phyloP scores from a whole-genome alignment of 2,888 invertebrate genomes.

The Phyto melanocephala region DNA sequence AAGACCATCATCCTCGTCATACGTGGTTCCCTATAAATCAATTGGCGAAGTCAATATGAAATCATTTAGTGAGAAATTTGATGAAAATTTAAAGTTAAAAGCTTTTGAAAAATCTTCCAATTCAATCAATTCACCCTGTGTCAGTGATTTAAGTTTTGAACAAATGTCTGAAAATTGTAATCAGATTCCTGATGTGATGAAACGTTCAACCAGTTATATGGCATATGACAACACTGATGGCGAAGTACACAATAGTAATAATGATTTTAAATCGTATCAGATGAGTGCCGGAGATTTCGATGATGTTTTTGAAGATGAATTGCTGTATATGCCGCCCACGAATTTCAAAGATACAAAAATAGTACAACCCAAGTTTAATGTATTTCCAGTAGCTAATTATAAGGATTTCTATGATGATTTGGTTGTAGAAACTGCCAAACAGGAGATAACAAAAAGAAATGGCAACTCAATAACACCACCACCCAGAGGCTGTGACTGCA shows the following conservation, averaged over 20 bases:
- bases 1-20: constrained; percentile 1
- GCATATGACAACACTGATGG: constrained; percentile 7
- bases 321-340: not conserved
- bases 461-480: constrained; percentile 57
- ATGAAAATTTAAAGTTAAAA: constrained; percentile 17
- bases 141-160: not conserved
- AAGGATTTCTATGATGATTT: constrained; percentile 72
- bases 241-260: not conserved
- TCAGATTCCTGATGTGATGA: constrained; percentile 3
- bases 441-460: constrained; percentile 57
- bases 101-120: not conserved
- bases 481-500: constrained; percentile 75
- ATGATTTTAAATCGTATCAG: constrained; percentile 10
- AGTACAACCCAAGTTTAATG: not conserved
- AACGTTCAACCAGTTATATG: constrained; percentile 20
- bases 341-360: not conserved
- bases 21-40: not conserved
- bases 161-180: constrained; percentile 2
- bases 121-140: not conserved
- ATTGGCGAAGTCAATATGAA: not conserved
- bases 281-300: constrained; percentile 3
- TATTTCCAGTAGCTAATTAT: constrained; percentile 65
- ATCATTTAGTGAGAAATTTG: constrained; percentile 1
- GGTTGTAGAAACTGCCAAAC: constrained; percentile 68
- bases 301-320: constrained; percentile 9